phyloP scores from a whole-genome alignment of 2,888 invertebrate genomes.

The Phrixothrix hirtus region DNA sequence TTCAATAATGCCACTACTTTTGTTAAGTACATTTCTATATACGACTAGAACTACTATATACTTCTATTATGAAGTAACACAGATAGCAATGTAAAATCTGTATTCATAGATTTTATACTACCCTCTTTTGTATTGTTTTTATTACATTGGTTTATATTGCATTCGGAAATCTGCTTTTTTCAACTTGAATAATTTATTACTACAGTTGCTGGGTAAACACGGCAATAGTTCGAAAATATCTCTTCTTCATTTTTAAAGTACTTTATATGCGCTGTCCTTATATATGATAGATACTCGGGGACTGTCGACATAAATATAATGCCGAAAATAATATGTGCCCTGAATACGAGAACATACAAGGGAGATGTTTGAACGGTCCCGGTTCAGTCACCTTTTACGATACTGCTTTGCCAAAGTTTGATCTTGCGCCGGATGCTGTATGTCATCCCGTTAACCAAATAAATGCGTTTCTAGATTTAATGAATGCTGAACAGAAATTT shows the following conservation, averaged over 20 bases:
- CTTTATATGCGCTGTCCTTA: conserved; percentile 16
- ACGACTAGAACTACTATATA: too few relatives aligned
- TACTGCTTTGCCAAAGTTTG: conserved; percentile 29
- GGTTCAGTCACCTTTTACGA: conserved; percentile 31
- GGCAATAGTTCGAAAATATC: conserved; percentile 11
- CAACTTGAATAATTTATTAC: conserved; percentile 39
- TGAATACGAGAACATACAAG: conserved; percentile 28
- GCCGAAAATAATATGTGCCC: conserved; percentile 35
- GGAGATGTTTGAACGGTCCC: conserved; percentile 18
- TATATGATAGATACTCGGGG: conserved; percentile 30
- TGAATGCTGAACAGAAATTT: conserved; percentile 25
- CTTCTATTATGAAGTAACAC: too few relatives aligned
- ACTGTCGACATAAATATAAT: conserved; percentile 36
- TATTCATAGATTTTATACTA: conserved; percentile 21
- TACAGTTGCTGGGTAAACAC: conserved; percentile 7
- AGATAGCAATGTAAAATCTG: too few relatives aligned
- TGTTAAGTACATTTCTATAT: too few relatives aligned
- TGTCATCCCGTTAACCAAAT: conserved; percentile 32
- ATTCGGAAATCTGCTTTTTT: conserved; percentile 44
- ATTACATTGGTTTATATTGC: conserved; percentile 46
- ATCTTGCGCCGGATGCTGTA: conserved; percentile 34
- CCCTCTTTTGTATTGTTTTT: conserved; percentile 25
- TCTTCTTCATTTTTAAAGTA: conserved; percentile 7
- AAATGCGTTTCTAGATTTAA: conserved; percentile 31
- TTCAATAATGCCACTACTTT: too few relatives aligned